Conservation (phyloP, 2,888 invertebrate genomes). For the Trichogramma evanescens region DNA sequence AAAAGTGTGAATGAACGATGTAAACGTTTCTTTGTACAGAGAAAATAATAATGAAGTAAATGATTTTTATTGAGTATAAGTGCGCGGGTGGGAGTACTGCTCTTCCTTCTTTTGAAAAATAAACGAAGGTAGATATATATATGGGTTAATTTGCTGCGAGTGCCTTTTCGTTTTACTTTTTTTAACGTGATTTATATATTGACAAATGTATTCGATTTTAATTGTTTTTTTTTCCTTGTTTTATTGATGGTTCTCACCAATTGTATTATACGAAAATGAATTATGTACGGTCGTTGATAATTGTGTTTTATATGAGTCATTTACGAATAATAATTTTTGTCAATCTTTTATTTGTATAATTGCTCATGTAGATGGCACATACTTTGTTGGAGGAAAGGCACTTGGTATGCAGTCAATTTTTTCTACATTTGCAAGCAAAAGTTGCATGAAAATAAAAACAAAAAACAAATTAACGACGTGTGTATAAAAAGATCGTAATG, state of each 20-base stretch:
- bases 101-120: slow-evolving; percentile 18
- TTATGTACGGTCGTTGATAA: slow-evolving; percentile 18
- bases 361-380: slow-evolving; percentile 6
- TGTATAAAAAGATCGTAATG: slow-evolving; percentile 19
- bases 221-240: slow-evolving; percentile 5
- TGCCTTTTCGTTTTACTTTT: slow-evolving; percentile 20
- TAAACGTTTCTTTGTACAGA: slow-evolving; percentile 29
- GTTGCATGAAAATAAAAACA: slow-evolving; percentile 15
- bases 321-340: slow-evolving; percentile 15
- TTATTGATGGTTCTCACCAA: background rate
- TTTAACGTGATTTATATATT: slow-evolving; percentile 7
- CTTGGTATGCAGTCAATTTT: slow-evolving; percentile 23
- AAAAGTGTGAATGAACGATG: slow-evolving; percentile 22
- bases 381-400: slow-evolving; percentile 18
- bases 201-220: slow-evolving; percentile 16
- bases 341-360: slow-evolving; percentile 11
- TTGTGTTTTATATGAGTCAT: slow-evolving; percentile 14
- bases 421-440: slow-evolving; percentile 24
- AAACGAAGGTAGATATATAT: background rate
- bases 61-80: slow-evolving; percentile 17
- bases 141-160: slow-evolving; percentile 21
- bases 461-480: slow-evolving; percentile 6
- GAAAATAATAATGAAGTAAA: slow-evolving; percentile 19
- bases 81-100: slow-evolving; percentile 17
- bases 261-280: slow-evolving; percentile 17